Conservation (phyloP, 2,888 invertebrate genomes). For the Dinocampus coccinellae region DNA sequence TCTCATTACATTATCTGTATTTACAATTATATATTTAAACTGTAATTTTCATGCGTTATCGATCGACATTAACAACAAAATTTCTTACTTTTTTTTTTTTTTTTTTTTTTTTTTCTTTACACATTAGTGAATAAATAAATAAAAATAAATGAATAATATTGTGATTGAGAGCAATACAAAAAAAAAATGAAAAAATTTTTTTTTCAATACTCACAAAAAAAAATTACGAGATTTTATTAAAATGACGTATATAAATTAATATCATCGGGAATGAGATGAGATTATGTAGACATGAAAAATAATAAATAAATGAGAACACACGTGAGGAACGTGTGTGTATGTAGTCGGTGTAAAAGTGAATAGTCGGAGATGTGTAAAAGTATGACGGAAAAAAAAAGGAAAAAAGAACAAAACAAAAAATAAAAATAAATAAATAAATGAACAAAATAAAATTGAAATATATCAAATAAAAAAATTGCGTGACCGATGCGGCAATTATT, state of each 20-base stretch:
- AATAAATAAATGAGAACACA: neutral
- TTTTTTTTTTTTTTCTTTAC: no score
- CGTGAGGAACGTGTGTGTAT: neutral
- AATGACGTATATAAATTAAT: no score
- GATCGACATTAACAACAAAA: neutral
- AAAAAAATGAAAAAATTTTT: no score
- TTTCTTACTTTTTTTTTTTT: no score
- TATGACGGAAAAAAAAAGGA: constrained; percentile 4
- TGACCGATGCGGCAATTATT: constrained; percentile 50
- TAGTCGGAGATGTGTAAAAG: neutral
- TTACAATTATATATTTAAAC: neutral
- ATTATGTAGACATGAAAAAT: neutral
- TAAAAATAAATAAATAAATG: constrained; percentile 9
- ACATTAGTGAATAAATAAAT: no score
- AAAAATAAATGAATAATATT: no score
- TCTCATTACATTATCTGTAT: neutral
- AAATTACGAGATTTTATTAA: no score
- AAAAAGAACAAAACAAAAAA: constrained; percentile 15
- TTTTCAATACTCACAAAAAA: no score
- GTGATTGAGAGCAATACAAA: no score
- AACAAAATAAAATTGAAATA: constrained; percentile 7
- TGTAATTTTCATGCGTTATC: neutral
- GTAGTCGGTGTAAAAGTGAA: neutral
- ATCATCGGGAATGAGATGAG: neutral
- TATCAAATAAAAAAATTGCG: constrained; percentile 38